Base-by-base conservation (phyloP, 1,140 invertebrate species). In the Bombus pascuorum region DNA sequence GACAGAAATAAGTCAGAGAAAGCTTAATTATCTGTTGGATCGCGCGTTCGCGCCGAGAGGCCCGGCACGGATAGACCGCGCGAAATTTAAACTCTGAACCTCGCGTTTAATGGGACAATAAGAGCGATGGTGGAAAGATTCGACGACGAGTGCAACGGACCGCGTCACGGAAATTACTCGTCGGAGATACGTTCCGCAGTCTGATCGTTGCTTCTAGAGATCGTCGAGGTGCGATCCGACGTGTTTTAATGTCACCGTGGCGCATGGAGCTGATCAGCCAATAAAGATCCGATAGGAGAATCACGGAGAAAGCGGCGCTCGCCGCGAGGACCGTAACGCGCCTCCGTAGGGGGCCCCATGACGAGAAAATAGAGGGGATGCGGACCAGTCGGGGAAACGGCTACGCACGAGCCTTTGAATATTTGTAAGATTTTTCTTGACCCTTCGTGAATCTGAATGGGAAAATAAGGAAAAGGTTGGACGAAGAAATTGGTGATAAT, bases 201-300 rank as follows among this genome's bases (percentile, higher is more conserved):
- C 59, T 42, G 78, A 57, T 12, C 37, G 12, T 70, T 37, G 18
- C 71, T 39, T 25, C 71, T 65, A 75, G 88, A 88, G 88, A 88
- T 70, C 39, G 25, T 62, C 3, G 74, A 89, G 87, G 87, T 70
- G 88, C 87, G 87, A 90, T 89, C 66, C 81, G 39, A 47, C 84
- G 76, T 86, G 87, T 81, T 88, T 87, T 89, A 90, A 90, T 90
- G 88, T 87, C 88, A 90, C 81, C 68, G 81, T 62, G 73, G 85
- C 57, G 86, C 81, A 42, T 9, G 68, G 85, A 77, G 72, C 62
- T 85, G 87, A 89, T 89, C 87, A 70, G 68, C 88, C 88, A 89
- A 87, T 89, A 90, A 90, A 90, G 87, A 87, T 87, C 85, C 88
- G 87, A 90, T 84, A 89, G 85, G 77, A 53, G 88, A 90, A 89